Percentiles rank a stretch among this genome's conserved stretches.
These are phyloP conservation scores for Euwallacea similis DNA, from an alignment of 1,140 invertebrate species.

Conservation along the genomic window DNA sequence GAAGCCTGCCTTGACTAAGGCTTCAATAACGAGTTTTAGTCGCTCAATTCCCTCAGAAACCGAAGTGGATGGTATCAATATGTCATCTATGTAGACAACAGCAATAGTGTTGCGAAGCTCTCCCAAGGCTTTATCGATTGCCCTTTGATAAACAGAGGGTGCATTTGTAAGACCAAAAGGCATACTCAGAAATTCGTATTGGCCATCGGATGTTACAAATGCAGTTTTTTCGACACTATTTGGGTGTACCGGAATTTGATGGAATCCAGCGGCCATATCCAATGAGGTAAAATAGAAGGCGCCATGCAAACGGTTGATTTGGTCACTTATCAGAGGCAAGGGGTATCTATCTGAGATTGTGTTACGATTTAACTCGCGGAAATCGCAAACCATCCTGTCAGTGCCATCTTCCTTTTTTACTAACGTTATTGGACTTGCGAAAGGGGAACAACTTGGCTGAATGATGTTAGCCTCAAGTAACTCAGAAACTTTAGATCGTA, in stretches of 20 bases:
- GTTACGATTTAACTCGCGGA: constrained; percentile 40
- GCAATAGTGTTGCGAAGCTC: constrained; percentile 33
- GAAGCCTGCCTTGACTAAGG: constrained; percentile 28
- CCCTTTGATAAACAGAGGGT: constrained; percentile 53
- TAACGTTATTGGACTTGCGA: constrained; percentile 13
- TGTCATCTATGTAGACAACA: constrained; percentile 44
- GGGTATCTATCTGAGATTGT: constrained; percentile 52
- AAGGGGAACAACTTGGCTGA: constrained; percentile 14
- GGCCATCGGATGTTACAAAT: constrained; percentile 46
- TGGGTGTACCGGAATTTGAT: constrained; percentile 48
- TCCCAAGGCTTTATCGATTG: constrained; percentile 50
- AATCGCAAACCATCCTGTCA: constrained; percentile 45
- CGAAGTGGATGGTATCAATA: constrained; percentile 40
- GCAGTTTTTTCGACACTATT: constrained; percentile 46
- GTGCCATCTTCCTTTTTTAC: constrained; percentile 39
- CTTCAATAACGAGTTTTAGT: constrained; percentile 39
- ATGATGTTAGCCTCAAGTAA: constrained; percentile 15
- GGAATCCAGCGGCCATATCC: constrained; percentile 43
- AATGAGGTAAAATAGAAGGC: constrained; percentile 44
- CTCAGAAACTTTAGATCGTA: constrained; percentile 9
- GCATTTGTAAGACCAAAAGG: constrained; percentile 56
- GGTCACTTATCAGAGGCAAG: constrained; percentile 43
- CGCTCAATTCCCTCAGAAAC: constrained; percentile 39
- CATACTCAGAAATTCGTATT: constrained; percentile 55
- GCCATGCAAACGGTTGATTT: background rate